These are phyloP conservation scores for Eudemis profundana DNA, from an alignment of 2,888 invertebrate genomes.

Conservation along the genomic window DNA sequence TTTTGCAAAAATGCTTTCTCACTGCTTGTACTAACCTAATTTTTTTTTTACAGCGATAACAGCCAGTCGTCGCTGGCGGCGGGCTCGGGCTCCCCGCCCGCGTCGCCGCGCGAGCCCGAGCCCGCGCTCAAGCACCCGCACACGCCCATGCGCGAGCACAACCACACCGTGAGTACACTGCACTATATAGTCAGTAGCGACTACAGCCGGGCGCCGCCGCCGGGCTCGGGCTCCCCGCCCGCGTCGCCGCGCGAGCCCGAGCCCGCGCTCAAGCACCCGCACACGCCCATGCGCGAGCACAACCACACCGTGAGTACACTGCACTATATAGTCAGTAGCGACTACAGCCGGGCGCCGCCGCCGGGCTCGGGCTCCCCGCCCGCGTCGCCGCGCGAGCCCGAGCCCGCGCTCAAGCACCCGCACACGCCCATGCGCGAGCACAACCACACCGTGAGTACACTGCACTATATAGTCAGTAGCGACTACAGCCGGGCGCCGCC, in stretches of 20 bases:
- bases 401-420: slow-evolving; percentile 56
- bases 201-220: neutral
- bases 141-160: slow-evolving; percentile 51
- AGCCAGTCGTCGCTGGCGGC: slow-evolving; percentile 74
- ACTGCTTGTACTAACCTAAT: too few relatives aligned
- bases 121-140: slow-evolving; percentile 57
- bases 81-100: slow-evolving; percentile 49
- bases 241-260: slow-evolving; percentile 49
- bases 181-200: neutral
- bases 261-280: slow-evolving; percentile 57
- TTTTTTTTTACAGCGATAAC: slow-evolving; percentile 65
- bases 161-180: slow-evolving; percentile 43
- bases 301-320: slow-evolving; percentile 43
- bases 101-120: slow-evolving; percentile 49
- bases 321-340: neutral
- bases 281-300: slow-evolving; percentile 50
- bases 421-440: slow-evolving; percentile 52
- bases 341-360: neutral
- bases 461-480: slow-evolving; percentile 52
- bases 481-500: slow-evolving; percentile 77
- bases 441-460: slow-evolving; percentile 7
- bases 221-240: slow-evolving; percentile 46
- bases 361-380: slow-evolving; percentile 46
- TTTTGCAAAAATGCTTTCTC: too few relatives aligned
- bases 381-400: slow-evolving; percentile 48